Evolutionary conservation across 2,888 invertebrate genomes (phyloP).

Genomic region (Brachypalpus laphriformis): DNA sequence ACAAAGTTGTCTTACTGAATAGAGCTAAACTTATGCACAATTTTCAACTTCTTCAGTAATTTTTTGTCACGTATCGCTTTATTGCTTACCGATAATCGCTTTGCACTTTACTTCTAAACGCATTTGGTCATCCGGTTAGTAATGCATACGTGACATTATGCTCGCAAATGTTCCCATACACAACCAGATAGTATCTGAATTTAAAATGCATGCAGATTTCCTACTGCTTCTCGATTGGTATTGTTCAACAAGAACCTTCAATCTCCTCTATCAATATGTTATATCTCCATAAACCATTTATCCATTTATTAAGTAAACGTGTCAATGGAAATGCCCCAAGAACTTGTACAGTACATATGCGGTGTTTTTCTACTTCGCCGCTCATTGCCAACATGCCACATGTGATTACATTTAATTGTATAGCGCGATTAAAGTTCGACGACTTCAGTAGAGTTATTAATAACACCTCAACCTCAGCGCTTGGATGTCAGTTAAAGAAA

Average conservation of each 20-base stretch:
- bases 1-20: too few relatives aligned
- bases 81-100: slow-evolving; percentile 2
- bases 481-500: not conserved
- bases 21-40: too few relatives aligned
- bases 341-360: not conserved
- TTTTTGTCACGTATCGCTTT: not conserved
- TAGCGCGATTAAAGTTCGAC: slow-evolving; percentile 34
- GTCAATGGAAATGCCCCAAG: slow-evolving; percentile 38
- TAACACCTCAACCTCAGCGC: slow-evolving; percentile 13
- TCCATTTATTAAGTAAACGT: slow-evolving; percentile 13
- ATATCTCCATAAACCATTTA: not conserved
- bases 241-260: not conserved
- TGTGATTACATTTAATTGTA: slow-evolving; percentile 13
- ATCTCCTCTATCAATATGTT: not conserved
- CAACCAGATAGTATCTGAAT: not conserved
- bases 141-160: slow-evolving; percentile 13
- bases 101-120: not conserved
- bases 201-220: not conserved
- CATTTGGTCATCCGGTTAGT: not conserved
- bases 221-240: not conserved
- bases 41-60: not conserved
- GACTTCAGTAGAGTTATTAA: slow-evolving; percentile 28
- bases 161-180: not conserved
- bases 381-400: slow-evolving; percentile 19
- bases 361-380: not conserved